Evolutionary conservation across 1,140 invertebrate species (phyloP).

Genomic region (Drosophila pseudoananassae): DNA sequence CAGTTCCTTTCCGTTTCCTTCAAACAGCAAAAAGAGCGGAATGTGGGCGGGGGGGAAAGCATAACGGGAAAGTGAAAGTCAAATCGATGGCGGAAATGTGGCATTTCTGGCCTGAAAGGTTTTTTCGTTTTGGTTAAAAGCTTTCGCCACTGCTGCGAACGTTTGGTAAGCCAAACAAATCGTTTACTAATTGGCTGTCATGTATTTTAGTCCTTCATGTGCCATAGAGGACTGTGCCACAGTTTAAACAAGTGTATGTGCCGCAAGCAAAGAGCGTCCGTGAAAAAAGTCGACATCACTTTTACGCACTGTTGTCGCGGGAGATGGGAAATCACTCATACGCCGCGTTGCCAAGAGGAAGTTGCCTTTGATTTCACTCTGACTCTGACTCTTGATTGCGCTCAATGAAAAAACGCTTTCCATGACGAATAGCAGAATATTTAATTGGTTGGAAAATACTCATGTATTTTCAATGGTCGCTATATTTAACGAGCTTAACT

Average conservation of each 20-base stretch:
- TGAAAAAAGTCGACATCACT: neutral
- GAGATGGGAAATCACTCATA: conserved; percentile 13
- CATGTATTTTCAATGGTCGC: neutral
- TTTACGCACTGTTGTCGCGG: neutral
- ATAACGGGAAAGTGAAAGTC: neutral
- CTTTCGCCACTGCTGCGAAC: conserved; percentile 20
- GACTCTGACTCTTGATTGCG: conserved; percentile 16
- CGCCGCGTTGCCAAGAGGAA: conserved; percentile 28
- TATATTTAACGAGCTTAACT: conserved; percentile 20
- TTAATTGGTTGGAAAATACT: conserved; percentile 22
- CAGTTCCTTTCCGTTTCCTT: conserved; percentile 36
- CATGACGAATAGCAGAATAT: neutral
- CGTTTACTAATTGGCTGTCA: conserved; percentile 71
- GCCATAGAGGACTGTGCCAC: conserved; percentile 8
- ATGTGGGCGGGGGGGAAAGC: neutral
- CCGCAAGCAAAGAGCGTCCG: neutral
- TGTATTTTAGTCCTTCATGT: conserved; percentile 32
- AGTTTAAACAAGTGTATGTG: conserved; percentile 16
- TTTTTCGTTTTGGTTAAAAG: conserved; percentile 56
- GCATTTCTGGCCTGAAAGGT: conserved; percentile 57
- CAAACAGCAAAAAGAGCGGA: neutral
- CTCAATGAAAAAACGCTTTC: conserved; percentile 3
- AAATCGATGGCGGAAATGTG: conserved; percentile 71
- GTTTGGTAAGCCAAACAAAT: conserved; percentile 67
- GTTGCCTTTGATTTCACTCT: conserved; percentile 19